Evolutionary conservation across 2,113 vertebrate genomes (phyloP).

Genomic region (Oreochromis niloticus): DNA sequence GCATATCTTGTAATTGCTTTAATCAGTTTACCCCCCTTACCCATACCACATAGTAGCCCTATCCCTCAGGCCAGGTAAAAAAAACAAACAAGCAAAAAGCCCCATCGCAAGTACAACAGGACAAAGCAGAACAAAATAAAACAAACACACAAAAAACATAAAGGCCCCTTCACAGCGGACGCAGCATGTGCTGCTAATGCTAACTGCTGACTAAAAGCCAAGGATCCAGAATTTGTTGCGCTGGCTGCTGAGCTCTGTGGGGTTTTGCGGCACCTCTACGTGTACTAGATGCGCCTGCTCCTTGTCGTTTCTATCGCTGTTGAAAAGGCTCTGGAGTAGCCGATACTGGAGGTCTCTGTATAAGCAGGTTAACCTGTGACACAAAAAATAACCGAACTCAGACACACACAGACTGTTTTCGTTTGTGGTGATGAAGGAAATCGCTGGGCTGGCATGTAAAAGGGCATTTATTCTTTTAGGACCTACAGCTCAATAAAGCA

Average conservation of each 20-base stretch:
- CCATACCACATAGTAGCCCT: fast-evolving
- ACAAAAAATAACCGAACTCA: not conserved
- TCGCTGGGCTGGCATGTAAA: not conserved
- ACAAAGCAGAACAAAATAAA: not conserved
- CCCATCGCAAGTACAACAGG: not conserved
- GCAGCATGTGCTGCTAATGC: not conserved
- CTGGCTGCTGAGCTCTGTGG: not conserved
- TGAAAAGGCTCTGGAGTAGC: not conserved
- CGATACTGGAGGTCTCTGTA: fast-evolving
- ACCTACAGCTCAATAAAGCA: too few relatives aligned
- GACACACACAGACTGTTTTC: not conserved
- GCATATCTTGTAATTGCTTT: not conserved
- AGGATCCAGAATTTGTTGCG: not conserved
- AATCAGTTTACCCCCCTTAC: not conserved
- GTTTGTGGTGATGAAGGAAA: not conserved
- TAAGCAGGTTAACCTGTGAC: not conserved
- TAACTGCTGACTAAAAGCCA: not conserved
- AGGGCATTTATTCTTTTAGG: too few relatives aligned
- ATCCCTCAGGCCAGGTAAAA: not conserved
- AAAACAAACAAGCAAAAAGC: not conserved
- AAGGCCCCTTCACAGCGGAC: not conserved
- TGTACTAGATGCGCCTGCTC: not conserved
- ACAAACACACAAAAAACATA: not conserved
- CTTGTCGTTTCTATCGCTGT: fast-evolving
- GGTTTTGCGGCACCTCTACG: not conserved